Percentiles rank a stretch among this genome's conserved stretches.
These are phyloP conservation scores for Holothuria leucospilota DNA, from an alignment of 53 echinoderm and acorn worm species.

Conservation along the genomic window DNA sequence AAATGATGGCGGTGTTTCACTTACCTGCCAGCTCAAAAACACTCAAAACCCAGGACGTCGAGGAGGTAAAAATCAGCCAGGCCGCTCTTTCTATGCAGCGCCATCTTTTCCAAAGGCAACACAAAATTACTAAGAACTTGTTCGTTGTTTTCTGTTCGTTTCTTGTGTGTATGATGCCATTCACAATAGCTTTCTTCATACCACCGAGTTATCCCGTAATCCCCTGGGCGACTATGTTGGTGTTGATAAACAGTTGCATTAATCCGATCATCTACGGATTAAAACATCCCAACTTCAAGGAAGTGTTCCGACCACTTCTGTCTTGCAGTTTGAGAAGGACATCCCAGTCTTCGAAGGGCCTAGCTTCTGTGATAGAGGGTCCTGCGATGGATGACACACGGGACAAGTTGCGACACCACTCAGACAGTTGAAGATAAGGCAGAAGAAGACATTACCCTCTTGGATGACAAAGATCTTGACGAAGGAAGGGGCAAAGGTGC, in stretches of 20 bases:
- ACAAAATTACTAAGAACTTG: slow-evolving; percentile 11
- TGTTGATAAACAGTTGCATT: slow-evolving; percentile 9
- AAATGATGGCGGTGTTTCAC: slow-evolving; percentile 5
- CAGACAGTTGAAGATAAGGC: too few relatives aligned
- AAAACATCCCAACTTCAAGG: slow-evolving; percentile 19
- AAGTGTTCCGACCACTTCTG: neutral
- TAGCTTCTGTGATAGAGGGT: neutral
- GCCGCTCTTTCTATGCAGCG: slow-evolving; percentile 33
- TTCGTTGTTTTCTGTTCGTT: slow-evolving; percentile 22
- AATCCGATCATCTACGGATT: slow-evolving; percentile 27
- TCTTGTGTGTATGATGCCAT: slow-evolving; percentile 13
- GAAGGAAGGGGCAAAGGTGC: too few relatives aligned
- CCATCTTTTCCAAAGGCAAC: slow-evolving; percentile 3
- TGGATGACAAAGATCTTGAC: too few relatives aligned
- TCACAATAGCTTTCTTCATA: neutral
- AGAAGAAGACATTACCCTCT: too few relatives aligned
- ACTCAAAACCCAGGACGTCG: neutral
- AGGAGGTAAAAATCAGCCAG: neutral
- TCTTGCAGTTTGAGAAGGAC: neutral
- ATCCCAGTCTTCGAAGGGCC: slow-evolving; percentile 1
- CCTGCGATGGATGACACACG: too few relatives aligned
- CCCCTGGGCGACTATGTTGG: slow-evolving; percentile 5
- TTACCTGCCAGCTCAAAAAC: neutral
- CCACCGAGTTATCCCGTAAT: neutral
- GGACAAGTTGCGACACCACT: too few relatives aligned